A percentile compares a stretch with the other conserved stretches of the same genome.
Conservation (phyloP, 1,140 invertebrate genomes). For the Pissodes strobi region DNA sequence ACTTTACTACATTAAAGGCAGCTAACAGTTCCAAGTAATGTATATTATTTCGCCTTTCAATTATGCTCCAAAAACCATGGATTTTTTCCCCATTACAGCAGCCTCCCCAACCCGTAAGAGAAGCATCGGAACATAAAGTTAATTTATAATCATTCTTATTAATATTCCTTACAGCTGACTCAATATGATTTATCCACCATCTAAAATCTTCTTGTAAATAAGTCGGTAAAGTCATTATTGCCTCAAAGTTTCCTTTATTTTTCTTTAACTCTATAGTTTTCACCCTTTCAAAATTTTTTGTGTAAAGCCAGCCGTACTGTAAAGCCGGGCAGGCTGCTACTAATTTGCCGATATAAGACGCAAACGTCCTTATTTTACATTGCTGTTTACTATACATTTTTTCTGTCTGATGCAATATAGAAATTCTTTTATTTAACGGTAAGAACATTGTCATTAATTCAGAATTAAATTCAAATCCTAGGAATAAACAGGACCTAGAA, state of each 20-base stretch:
- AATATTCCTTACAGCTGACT: background rate
- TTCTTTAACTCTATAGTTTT: constrained; percentile 2
- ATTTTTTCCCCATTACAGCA: constrained; percentile 1
- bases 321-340: constrained; percentile 3
- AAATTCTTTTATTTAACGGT: background rate
- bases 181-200: constrained; percentile 5
- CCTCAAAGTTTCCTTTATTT: background rate
- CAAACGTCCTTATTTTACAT: constrained; percentile 6
- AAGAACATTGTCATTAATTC: background rate
- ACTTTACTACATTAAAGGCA: constrained; percentile 11
- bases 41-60: constrained; percentile 1
- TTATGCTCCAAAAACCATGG: constrained; percentile 1
- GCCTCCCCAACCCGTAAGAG: constrained; percentile 9
- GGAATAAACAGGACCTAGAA: background rate
- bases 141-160: background rate
- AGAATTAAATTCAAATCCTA: constrained; percentile 12
- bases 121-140: constrained; percentile 15
- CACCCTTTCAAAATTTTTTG: constrained; percentile 3
- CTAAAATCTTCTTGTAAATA: background rate
- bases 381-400: background rate
- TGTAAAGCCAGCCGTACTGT: constrained; percentile 6
- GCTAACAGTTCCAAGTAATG: constrained; percentile 18
- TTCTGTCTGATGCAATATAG: background rate
- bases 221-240: background rate
- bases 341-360: constrained; percentile 3